Evolutionary conservation across 2,113 vertebrate genomes (phyloP).

Genomic region (Pelusios castaneus): DNA sequence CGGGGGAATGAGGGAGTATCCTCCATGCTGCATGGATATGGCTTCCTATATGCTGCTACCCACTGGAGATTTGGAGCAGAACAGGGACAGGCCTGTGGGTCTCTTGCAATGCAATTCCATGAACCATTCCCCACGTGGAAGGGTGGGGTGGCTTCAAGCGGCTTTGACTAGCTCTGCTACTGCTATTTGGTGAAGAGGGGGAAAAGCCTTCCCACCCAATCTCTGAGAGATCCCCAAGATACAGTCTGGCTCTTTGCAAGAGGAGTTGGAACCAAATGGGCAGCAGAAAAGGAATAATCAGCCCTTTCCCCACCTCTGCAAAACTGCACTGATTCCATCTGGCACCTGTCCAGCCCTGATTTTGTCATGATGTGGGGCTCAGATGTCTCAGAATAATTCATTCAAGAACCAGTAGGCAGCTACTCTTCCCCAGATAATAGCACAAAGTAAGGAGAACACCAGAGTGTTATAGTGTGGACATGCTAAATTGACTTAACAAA

Average conservation of each 20-base stretch:
- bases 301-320: background rate
- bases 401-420: background rate
- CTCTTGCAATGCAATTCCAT: background rate
- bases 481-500: no score
- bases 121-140: background rate
- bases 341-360: background rate
- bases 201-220: background rate
- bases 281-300: background rate
- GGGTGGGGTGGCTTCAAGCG: background rate
- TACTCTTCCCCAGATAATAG: background rate
- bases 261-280: background rate
- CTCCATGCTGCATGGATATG: background rate
- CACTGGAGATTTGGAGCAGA: background rate
- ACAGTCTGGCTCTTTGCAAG: background rate
- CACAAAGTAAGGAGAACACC: background rate
- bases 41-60: background rate
- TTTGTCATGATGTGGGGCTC: background rate
- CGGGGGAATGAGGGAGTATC: background rate
- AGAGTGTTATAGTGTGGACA: no score
- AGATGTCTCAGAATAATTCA: background rate
- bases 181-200: no score
- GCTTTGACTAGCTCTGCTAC: background rate
- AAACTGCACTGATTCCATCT: background rate
- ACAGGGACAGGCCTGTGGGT: background rate
- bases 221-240: background rate